Conservation (phyloP, 2,797 vertebrate genomes). For the Oryzias dopingdopingensis region DNA sequence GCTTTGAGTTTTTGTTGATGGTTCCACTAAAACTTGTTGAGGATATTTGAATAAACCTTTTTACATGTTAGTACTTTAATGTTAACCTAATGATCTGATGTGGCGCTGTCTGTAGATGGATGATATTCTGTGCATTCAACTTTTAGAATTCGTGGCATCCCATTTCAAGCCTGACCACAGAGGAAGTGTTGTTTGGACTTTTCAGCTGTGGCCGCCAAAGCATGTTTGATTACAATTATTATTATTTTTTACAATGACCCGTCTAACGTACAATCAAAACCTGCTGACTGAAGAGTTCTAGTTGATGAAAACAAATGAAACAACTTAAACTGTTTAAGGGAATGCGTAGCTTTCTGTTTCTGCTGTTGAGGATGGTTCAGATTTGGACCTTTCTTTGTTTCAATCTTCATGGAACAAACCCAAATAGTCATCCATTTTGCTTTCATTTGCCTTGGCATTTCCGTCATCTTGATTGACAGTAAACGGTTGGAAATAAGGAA, state of each 20-base stretch:
- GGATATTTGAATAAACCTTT: slow-evolving; percentile 22
- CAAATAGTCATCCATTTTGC: slow-evolving; percentile 24
- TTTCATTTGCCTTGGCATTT: slow-evolving; percentile 44
- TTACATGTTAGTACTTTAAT: slow-evolving; percentile 26
- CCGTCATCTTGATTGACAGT: slow-evolving; percentile 50
- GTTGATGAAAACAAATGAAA: no score
- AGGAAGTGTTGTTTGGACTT: slow-evolving; percentile 1
- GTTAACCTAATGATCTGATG: slow-evolving; percentile 15
- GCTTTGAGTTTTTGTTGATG: slow-evolving; percentile 20
- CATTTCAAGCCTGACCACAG: slow-evolving; percentile 41
- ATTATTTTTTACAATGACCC: no score
- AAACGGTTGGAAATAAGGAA: slow-evolving; percentile 57
- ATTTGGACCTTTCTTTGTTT: slow-evolving; percentile 25
- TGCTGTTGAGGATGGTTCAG: background rate
- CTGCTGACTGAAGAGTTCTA: no score
- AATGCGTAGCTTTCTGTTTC: no score
- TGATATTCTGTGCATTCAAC: slow-evolving; percentile 42
- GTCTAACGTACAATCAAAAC: no score
- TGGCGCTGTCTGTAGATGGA: slow-evolving; percentile 22
- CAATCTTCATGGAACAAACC: slow-evolving; percentile 46
- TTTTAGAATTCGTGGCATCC: slow-evolving; percentile 48
- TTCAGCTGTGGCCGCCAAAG: slow-evolving; percentile 22
- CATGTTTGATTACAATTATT: slow-evolving; percentile 29
- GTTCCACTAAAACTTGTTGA: slow-evolving; percentile 23
- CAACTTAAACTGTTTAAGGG: no score